Evolutionary conservation across 2,797 vertebrate genomes (phyloP), one percentile per base, ranked within the genome.

Genomic region (Odontamblyopus lacepedii): DNA sequence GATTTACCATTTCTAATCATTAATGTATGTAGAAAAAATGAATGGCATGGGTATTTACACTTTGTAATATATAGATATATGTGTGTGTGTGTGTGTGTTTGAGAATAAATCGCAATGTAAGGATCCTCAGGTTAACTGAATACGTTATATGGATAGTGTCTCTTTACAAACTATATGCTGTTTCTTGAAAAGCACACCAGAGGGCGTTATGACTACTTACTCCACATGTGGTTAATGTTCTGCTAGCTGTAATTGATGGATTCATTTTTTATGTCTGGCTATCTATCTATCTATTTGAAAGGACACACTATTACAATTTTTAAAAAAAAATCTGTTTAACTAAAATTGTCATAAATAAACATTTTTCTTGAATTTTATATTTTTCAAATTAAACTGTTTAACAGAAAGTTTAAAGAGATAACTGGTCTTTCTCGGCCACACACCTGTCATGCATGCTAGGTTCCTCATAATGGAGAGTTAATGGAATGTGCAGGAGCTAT

Each of bases 141-240:
- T 59, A 26, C 26, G 27, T 15, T 59, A 19, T 11, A 57, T 59
- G 56, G 26, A 27, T 30, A 32, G 26, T 64, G 44, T 53, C 4
- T 57, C 55, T 67, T 51, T 32, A 7, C 18, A 29, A 4, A 26
- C n/a, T 60, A 23, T 8, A 0, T 83, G 80, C 70, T 78, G 67
- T 85, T 48, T 71, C 23, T 55, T 6, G 6, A 26, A 6, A 35
- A 69, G 48, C 23, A 87, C 92, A 89, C 89, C 23, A 88, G 90
- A 85, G 83, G 90, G 91, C 51, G 84, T 85, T 88, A 81, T 88
- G 80, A 81, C 67, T 76, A 68, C 63, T 77, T 70, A 69, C 26
- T 38, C 15, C 72, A 63, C 79, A 79, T 69, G 74, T 63, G 30
- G 18, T 35, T 38, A 35, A 8, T 19, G 16, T 11, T 9, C 30